Evolutionary conservation across 1,140 invertebrate species (phyloP).

Genomic region (Orius insidiosus): DNA sequence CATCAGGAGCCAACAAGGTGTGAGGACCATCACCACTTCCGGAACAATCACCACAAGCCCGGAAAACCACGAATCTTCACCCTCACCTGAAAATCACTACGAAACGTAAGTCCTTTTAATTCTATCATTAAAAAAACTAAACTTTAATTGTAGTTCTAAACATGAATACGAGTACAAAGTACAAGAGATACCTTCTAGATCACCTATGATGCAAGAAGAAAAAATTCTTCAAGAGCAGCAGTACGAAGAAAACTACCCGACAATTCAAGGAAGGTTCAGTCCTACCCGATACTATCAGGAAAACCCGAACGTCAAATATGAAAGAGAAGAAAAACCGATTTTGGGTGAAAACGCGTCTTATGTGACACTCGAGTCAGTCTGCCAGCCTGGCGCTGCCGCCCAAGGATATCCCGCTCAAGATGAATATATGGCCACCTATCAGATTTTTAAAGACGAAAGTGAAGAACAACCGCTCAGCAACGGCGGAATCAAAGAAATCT

Average conservation of each 20-base stretch:
- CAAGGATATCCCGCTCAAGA: constrained; percentile 9
- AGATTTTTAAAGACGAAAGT: no score
- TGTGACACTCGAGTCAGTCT: constrained; percentile 15
- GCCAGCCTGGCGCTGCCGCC: background rate
- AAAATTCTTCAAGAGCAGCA: background rate
- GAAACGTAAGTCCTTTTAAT: constrained; percentile 10
- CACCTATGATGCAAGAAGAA: background rate
- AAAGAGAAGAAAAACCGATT: constrained; percentile 13
- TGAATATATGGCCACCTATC: background rate
- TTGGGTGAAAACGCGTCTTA: constrained; percentile 8
- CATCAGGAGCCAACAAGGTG: constrained; percentile 17
- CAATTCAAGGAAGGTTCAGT: background rate
- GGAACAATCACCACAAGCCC: constrained; percentile 19
- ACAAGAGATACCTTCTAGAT: no score
- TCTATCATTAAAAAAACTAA: background rate
- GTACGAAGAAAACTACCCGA: background rate
- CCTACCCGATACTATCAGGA: constrained; percentile 4
- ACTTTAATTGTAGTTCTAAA: background rate
- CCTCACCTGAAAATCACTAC: constrained; percentile 2
- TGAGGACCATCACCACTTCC: constrained; percentile 20
- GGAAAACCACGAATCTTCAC: constrained; percentile 9
- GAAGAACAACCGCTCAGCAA: no score
- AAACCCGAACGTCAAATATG: constrained; percentile 13
- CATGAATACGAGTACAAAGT: no score
- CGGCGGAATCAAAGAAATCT: no score